Percentiles rank a stretch among this genome's conserved stretches.
phyloP scores from a whole-genome alignment of 2,888 invertebrate genomes.

The Blastobasis lacticolella region DNA sequence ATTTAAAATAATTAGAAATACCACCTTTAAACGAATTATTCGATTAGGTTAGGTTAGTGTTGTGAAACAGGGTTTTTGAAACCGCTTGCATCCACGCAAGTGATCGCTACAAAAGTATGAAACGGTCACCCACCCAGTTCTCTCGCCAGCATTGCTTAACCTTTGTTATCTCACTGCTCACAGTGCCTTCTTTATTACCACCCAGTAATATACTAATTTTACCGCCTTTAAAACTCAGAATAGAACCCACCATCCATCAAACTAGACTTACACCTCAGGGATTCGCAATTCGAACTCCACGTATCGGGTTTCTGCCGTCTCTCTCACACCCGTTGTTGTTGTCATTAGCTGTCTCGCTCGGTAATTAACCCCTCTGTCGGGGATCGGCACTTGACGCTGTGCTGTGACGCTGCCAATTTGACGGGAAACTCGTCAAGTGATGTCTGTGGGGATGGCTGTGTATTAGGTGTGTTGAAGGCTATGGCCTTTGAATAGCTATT shows the following conservation, averaged over 20 bases:
- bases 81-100: not conserved
- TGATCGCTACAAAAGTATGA: not conserved
- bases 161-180: not conserved
- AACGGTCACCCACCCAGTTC: not conserved
- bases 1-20: too few relatives aligned
- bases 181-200: not conserved
- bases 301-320: not conserved
- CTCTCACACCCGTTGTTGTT: constrained; percentile 3
- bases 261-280: constrained; percentile 9
- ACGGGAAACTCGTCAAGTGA: too few relatives aligned
- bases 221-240: too few relatives aligned
- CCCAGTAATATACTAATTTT: too few relatives aligned
- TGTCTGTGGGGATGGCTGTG: too few relatives aligned
- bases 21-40: too few relatives aligned
- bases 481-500: too few relatives aligned
- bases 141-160: not conserved
- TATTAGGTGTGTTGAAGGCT: too few relatives aligned
- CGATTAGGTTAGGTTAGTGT: too few relatives aligned
- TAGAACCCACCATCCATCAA: not conserved
- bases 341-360: constrained; percentile 22
- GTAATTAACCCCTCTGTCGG: constrained; percentile 45
- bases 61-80: too few relatives aligned
- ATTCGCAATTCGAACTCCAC: constrained; percentile 20
- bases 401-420: too few relatives aligned
- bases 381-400: constrained; percentile 50